Evolutionary conservation across 2,113 vertebrate genomes (phyloP), one percentile per base, ranked within the genome.

Genomic region (Platanista minor): DNA sequence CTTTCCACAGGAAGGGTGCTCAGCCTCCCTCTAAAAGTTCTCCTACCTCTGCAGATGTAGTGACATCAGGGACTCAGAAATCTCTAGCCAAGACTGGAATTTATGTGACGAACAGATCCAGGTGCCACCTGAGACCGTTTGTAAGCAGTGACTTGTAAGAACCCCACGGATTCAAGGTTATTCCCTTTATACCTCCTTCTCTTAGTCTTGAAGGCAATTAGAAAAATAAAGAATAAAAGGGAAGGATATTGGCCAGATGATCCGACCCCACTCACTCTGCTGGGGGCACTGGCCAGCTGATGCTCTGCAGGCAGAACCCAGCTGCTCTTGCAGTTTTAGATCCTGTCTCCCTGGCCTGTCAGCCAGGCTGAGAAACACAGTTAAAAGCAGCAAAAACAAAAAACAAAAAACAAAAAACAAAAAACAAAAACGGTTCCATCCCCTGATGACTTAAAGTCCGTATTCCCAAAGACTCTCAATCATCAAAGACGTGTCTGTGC

Each of bases 221-320:
- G 9, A 61, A 33, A 11, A 36, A 9, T 7, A n/a, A 66, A 1
- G 11, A 21, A 5, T 12, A 14, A 21, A n/a, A 27, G 11, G 25
- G 29, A 64, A 33, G 20, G 17, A 6, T 1, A 0, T 2, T 3
- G 29, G 18, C 27, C 43, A 2, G 72, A 3, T 20, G 61, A 54
- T 3, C 18, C 0, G 2, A 5, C 8, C 2, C 0, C 0, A 1
- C 14, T 23, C 5, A 0, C 2, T 0, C 2, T 2, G 36, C 57
- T 10, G 3, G 21, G 46, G 39, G 10, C 18, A 8, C 39, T 5
- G 71, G 9, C 5, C 0, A 6, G 29, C 8, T 0, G 2, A 39
- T 3, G 31, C 64, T 6, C 23, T 8, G 8, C 33, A 1, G 21
- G 9, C 27, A 29, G 94, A 15, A 13, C 1, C 21, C 6, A n/a